Conservation (phyloP, 2,888 invertebrate genomes). For the Andrena flavipes region DNA sequence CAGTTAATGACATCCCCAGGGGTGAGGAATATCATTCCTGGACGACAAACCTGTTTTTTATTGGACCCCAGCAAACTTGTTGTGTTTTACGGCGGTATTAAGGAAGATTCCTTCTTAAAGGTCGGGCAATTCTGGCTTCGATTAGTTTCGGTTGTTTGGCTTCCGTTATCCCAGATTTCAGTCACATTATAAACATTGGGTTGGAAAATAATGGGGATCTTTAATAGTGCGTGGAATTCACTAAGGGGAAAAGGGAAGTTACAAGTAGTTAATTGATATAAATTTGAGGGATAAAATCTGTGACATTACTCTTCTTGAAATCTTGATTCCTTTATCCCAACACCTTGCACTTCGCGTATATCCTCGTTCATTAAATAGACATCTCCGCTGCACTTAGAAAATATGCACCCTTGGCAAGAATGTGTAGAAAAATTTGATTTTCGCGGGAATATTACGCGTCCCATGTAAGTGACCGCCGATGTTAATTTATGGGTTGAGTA, state of each 20-base stretch:
- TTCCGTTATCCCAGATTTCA: not conserved
- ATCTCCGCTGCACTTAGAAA: not conserved
- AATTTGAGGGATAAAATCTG: too few relatives aligned
- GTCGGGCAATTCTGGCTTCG: not conserved
- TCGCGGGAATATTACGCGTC: conserved; percentile 44
- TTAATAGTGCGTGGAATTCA: too few relatives aligned
- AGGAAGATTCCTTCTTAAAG: not conserved
- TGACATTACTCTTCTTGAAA: not conserved
- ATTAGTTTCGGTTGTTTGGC: not conserved
- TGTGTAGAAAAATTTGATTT: conserved; percentile 49
- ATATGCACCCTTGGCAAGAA: not conserved
- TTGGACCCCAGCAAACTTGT: conserved; percentile 19
- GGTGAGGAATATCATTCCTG: conserved; percentile 44
- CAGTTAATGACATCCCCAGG: conserved; percentile 64
- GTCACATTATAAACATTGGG: too few relatives aligned
- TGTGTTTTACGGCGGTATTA: not conserved
- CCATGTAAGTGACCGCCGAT: conserved; percentile 64
- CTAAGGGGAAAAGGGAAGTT: too few relatives aligned
- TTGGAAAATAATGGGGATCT: too few relatives aligned
- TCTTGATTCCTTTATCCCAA: not conserved
- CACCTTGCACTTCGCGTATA: too few relatives aligned
- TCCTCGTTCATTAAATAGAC: not conserved
- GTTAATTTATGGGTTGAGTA: conserved; percentile 71
- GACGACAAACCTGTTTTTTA: conserved; percentile 45
- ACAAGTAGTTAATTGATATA: too few relatives aligned